Percentiles rank a stretch among this genome's conserved stretches.
phyloP scores from a whole-genome alignment of 2,113 vertebrate genomes.

The Cavia porcellus region DNA sequence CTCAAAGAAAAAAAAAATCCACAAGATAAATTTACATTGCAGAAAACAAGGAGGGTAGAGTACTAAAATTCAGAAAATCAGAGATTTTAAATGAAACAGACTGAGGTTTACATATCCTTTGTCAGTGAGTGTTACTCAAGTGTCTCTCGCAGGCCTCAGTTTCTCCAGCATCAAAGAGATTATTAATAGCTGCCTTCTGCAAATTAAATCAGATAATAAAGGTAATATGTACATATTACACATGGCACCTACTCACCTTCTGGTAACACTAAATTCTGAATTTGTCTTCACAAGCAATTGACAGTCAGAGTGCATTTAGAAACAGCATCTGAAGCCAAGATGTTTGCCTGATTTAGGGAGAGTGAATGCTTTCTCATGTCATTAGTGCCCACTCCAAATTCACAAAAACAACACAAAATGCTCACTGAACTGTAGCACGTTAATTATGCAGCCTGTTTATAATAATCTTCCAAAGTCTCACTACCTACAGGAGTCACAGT shows the following conservation, averaged over 20 bases:
- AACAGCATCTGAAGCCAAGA: constrained; percentile 67
- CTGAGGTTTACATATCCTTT: neutral
- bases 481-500: constrained; percentile 74
- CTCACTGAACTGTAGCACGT: constrained; percentile 64
- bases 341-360: too few species aligned
- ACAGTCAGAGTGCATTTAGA: constrained; percentile 55
- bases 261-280: constrained; percentile 14
- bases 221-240: neutral
- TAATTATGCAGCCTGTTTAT: constrained; percentile 79
- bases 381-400: too few species aligned
- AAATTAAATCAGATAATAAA: constrained; percentile 9
- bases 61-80: neutral
- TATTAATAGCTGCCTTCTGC: neutral
- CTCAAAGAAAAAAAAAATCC: constrained; percentile 18
- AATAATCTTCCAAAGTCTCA: constrained; percentile 77
- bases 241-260: neutral
- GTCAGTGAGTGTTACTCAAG: neutral
- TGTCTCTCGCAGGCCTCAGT: neutral
- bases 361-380: too few species aligned
- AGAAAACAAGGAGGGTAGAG: neutral
- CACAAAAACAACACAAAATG: too few species aligned
- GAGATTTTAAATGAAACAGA: neutral
- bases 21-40: neutral
- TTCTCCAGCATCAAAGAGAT: neutral
- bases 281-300: constrained; percentile 61